These are phyloP conservation scores for Timema cristinae DNA, from an alignment of 2,888 invertebrate species.

Conservation along the genomic window DNA sequence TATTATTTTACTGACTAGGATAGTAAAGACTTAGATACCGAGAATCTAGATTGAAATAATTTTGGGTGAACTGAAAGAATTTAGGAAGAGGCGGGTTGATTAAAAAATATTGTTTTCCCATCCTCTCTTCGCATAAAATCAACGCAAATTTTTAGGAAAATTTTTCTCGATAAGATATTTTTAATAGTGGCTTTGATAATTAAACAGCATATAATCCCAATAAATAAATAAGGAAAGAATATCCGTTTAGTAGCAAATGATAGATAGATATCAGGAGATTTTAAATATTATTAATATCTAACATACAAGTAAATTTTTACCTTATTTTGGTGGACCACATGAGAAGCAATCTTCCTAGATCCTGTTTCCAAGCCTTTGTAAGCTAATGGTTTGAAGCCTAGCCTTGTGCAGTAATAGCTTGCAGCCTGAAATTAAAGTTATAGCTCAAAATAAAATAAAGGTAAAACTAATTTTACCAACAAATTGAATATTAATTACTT, in stretches of 20 bases:
- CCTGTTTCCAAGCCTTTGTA: constrained; percentile 96
- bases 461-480: not conserved
- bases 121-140: too few relatives aligned
- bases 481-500: constrained; percentile 11
- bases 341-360: constrained; percentile 72
- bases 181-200: too few relatives aligned
- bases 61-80: too few relatives aligned
- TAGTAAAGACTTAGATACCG: too few relatives aligned
- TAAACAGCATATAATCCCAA: too few relatives aligned
- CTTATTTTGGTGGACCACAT: constrained; percentile 88
- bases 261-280: not conserved
- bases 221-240: too few relatives aligned
- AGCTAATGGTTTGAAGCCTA: constrained; percentile 90
- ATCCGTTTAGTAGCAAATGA: too few relatives aligned
- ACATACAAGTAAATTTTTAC: constrained; percentile 46
- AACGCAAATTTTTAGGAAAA: too few relatives aligned
- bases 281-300: too few relatives aligned
- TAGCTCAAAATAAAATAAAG: not conserved
- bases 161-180: too few relatives aligned
- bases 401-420: constrained; percentile 81
- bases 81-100: too few relatives aligned
- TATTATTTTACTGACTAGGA: not conserved
- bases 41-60: not conserved
- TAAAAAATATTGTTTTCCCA: too few relatives aligned
- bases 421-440: constrained; percentile 67